A percentile compares a stretch with the other conserved stretches of the same genome.
Conservation (phyloP, 2,113 vertebrate species). For the Callipepla squamata region DNA sequence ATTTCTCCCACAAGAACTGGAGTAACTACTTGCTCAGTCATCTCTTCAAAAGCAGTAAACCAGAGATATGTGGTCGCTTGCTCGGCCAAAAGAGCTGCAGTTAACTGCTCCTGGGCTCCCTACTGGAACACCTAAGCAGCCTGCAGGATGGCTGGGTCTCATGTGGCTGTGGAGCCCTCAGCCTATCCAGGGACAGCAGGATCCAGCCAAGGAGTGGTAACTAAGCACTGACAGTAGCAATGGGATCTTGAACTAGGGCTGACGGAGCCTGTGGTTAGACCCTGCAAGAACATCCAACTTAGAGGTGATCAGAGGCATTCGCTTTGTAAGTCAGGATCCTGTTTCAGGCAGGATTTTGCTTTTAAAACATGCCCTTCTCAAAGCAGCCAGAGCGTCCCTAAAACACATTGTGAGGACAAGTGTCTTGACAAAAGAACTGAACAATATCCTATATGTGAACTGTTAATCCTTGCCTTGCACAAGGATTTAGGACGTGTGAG, state of each 20-base stretch:
- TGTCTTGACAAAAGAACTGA: neutral
- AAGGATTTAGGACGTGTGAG: accelerated
- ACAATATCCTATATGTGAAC: accelerated
- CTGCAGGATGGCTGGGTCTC: no score
- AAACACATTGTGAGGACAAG: neutral
- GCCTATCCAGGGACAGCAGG: neutral
- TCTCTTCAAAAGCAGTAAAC: neutral
- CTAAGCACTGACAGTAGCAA: accelerated
- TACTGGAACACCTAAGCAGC: neutral
- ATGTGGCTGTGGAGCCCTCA: neutral
- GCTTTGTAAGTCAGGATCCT: neutral
- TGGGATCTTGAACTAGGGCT: neutral
- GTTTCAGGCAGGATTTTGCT: neutral
- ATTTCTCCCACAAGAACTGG: neutral
- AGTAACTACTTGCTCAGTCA: neutral
- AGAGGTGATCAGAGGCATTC: neutral
- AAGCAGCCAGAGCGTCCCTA: neutral
- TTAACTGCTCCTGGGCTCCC: neutral
- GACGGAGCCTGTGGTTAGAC: neutral
- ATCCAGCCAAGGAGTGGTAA: neutral
- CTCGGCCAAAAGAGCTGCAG: neutral
- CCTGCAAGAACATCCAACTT: neutral
- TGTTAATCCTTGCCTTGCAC: neutral
- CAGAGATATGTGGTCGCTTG: neutral
- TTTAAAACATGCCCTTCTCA: neutral